These are phyloP conservation scores for Eristalis intricaria DNA, from an alignment of 2,888 invertebrate species.

Conservation along the genomic window DNA sequence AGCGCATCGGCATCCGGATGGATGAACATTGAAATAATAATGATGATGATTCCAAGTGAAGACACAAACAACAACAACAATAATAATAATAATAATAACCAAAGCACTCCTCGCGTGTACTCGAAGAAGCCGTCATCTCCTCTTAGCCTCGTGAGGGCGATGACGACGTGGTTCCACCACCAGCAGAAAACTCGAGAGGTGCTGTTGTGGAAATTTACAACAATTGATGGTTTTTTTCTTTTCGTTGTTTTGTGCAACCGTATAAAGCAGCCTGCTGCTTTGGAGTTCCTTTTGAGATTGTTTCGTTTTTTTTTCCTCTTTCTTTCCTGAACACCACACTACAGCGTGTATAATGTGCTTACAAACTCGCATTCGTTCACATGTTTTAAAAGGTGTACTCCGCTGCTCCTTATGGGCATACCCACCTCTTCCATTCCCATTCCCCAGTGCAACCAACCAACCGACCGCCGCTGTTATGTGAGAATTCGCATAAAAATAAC, in stretches of 20 bases:
- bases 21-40: constrained; percentile 50
- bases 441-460: not conserved
- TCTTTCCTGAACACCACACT: not conserved
- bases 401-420: constrained; percentile 40
- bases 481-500: constrained; percentile 48
- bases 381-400: constrained; percentile 58
- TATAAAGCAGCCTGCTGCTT: constrained; percentile 15
- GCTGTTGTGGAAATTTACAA: constrained; percentile 53
- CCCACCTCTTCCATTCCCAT: not conserved
- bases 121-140: constrained; percentile 36
- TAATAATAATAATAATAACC: not conserved
- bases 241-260: constrained; percentile 17
- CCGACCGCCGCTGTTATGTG: not conserved
- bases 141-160: not conserved
- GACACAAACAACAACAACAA: constrained; percentile 1
- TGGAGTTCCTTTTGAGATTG: not conserved
- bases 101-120: not conserved
- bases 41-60: constrained; percentile 49
- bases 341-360: constrained; percentile 50
- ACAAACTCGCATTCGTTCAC: constrained; percentile 52
- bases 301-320: constrained; percentile 1
- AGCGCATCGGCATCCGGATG: constrained; percentile 22
- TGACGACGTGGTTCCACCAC: constrained; percentile 2
- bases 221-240: constrained; percentile 46
- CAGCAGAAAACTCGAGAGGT: constrained; percentile 27